Conservation (phyloP, 2,797 vertebrate species). For the Gephyroberyx darwinii region DNA sequence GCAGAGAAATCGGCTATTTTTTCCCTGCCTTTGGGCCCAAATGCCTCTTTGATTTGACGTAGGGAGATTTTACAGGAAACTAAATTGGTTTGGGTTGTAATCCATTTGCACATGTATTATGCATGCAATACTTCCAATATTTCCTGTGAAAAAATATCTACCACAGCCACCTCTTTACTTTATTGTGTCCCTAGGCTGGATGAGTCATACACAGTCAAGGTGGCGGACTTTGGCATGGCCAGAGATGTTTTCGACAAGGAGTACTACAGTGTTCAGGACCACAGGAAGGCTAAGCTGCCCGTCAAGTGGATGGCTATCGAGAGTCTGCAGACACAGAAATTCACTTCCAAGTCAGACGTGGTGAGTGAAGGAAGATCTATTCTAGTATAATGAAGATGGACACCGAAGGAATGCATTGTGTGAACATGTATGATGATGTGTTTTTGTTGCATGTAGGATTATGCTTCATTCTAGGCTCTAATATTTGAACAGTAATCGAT, state of each 20-base stretch:
- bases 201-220: slow-evolving; percentile 93
- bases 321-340: slow-evolving; percentile 96
- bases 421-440: too few species aligned
- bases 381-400: neutral
- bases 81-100: neutral
- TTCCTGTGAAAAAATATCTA: neutral
- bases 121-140: neutral
- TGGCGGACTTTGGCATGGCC: slow-evolving; percentile 97
- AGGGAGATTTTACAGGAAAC: neutral
- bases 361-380: slow-evolving; percentile 71
- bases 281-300: slow-evolving; percentile 90
- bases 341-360: slow-evolving; percentile 97
- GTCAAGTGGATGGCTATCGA: slow-evolving; percentile 99
- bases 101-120: neutral
- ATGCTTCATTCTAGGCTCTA: too few species aligned
- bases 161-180: neutral
- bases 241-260: slow-evolving; percentile 95
- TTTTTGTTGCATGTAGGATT: neutral
- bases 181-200: slow-evolving; percentile 86
- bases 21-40: slow-evolving; percentile 1
- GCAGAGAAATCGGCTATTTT: neutral
- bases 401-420: neutral
- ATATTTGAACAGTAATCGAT: too few species aligned
- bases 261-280: slow-evolving; percentile 92
- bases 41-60: neutral